Conservation (phyloP, 1,140 invertebrate species). For the Myzus persicae region DNA sequence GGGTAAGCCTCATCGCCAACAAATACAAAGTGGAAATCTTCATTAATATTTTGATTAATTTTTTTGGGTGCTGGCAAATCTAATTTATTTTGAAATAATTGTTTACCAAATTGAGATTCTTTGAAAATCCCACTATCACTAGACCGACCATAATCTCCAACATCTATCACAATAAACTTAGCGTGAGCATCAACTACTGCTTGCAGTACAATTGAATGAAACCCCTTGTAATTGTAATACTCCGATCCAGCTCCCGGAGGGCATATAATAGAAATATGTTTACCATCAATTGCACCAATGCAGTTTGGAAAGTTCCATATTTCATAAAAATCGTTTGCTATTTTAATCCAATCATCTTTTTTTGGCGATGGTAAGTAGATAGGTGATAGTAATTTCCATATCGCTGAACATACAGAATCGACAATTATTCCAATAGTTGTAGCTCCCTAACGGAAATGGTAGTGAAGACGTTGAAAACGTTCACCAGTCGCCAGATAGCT, state of each 20-base stretch:
- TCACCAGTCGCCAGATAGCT: conserved; percentile 61
- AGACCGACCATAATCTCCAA: conserved; percentile 61
- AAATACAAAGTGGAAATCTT: conserved; percentile 62
- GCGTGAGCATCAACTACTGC: conserved; percentile 60
- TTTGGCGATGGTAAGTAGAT: conserved; percentile 59
- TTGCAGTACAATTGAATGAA: conserved; percentile 60
- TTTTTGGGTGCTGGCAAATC: conserved; percentile 33
- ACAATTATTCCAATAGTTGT: conserved; percentile 61
- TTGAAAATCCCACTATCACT: conserved; percentile 64
- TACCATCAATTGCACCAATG: conserved; percentile 61
- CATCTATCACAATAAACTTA: conserved; percentile 60
- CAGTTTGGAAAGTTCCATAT: conserved; percentile 63
- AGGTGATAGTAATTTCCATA: conserved; percentile 60
- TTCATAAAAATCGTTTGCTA: conserved; percentile 60
- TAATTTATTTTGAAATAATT: conserved; percentile 59
- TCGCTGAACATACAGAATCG: conserved; percentile 58
- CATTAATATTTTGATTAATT: conserved; percentile 47
- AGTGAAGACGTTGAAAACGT: conserved; percentile 60
- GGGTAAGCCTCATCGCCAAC: conserved; percentile 65
- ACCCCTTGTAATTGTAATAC: conserved; percentile 60
- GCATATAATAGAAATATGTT: conserved; percentile 64
- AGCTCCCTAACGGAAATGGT: conserved; percentile 59
- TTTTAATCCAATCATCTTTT: conserved; percentile 52
- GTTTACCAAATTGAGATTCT: conserved; percentile 60
- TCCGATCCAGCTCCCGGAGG: conserved; percentile 62